phyloP scores from a whole-genome alignment of 53 echinoderm and acorn worm species.

The Astropecten irregularis region DNA sequence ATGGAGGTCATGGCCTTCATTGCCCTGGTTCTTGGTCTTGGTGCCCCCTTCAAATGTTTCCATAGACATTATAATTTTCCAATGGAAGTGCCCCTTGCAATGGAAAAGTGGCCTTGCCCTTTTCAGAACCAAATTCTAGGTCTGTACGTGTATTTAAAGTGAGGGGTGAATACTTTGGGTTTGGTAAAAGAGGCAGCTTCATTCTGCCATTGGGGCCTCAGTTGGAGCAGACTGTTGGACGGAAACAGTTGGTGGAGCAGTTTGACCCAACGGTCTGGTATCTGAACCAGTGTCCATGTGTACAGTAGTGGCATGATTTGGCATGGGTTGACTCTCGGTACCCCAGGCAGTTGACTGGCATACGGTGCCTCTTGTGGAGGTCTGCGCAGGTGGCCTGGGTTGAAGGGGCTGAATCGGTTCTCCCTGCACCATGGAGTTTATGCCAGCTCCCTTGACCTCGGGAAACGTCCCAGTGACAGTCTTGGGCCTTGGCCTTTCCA shows the following conservation, averaged over 20 bases:
- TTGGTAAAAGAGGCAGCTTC: too few relatives aligned
- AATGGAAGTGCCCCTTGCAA: too few relatives aligned
- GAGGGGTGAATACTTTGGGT: too few relatives aligned
- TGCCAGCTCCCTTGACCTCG: conserved; percentile 35
- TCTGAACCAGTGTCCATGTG: neutral
- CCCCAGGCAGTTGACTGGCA: conserved; percentile 40
- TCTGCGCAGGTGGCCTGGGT: conserved; percentile 35
- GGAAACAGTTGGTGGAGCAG: neutral
- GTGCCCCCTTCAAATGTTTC: too few relatives aligned
- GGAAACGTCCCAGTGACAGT: conserved; percentile 69
- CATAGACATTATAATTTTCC: too few relatives aligned
- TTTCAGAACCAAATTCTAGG: too few relatives aligned
- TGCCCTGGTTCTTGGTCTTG: too few relatives aligned
- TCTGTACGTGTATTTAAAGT: too few relatives aligned
- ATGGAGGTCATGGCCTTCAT: too few relatives aligned
- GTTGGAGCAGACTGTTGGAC: neutral
- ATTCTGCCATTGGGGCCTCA: conserved; percentile 30
- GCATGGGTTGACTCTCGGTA: conserved; percentile 9
- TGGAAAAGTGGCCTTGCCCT: too few relatives aligned
- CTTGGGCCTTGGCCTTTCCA: conserved; percentile 58
- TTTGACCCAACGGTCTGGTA: conserved; percentile 16
- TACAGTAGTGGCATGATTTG: neutral
- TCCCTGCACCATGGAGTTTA: neutral
- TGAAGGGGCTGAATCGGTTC: neutral
- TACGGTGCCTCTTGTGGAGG: conserved; percentile 1